Conservation (phyloP, 35 echinoderm and acorn worm genomes). For the Heliocidaris tuberculata region DNA sequence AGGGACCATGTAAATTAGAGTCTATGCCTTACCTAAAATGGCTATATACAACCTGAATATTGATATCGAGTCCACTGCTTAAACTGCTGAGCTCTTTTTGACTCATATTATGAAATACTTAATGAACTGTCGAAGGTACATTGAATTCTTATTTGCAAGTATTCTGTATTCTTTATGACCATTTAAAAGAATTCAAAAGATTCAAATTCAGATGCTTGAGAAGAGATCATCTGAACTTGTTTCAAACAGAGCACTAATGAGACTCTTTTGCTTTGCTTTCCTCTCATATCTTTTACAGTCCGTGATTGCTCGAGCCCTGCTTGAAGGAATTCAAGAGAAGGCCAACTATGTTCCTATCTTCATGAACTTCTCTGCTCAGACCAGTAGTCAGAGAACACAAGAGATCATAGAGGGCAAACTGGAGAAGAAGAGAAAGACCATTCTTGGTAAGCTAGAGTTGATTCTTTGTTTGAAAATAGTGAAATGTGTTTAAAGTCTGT, state of each 20-base stretch:
- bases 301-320: slow-evolving; percentile 90
- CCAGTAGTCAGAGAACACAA: slow-evolving; percentile 86
- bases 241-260: neutral
- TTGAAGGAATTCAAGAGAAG: slow-evolving; percentile 84
- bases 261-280: neutral
- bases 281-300: slow-evolving; percentile 40
- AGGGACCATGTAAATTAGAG: too few species aligned
- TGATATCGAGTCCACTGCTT: too few species aligned
- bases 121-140: too few species aligned
- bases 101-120: too few species aligned
- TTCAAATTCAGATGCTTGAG: neutral
- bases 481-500: neutral
- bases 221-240: neutral
- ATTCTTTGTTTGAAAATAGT: neutral
- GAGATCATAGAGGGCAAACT: slow-evolving; percentile 98
- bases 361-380: slow-evolving; percentile 99
- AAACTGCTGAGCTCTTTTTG: too few species aligned
- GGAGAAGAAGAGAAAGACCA: slow-evolving; percentile 98
- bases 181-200: too few species aligned
- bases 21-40: too few species aligned
- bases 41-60: too few species aligned
- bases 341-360: slow-evolving; percentile 82
- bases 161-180: too few species aligned
- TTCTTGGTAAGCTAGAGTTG: slow-evolving; percentile 65
- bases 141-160: too few species aligned